Conservation (phyloP, 2,888 invertebrate species). For the Tromatobia lineatoria region DNA sequence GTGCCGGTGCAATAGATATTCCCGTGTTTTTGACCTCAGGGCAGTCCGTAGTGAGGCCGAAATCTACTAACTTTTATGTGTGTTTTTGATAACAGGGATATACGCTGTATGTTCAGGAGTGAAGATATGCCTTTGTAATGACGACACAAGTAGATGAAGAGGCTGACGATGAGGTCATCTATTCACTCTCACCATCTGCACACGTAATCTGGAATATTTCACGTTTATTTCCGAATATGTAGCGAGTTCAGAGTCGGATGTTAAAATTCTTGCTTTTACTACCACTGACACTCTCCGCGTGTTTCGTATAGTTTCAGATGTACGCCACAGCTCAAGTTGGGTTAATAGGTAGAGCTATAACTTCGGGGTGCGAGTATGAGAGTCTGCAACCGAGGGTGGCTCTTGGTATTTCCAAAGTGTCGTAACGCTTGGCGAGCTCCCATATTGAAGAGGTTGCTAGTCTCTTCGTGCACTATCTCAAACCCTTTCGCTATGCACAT, state of each 20-base stretch:
- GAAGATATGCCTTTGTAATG: neutral
- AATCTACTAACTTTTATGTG: no score
- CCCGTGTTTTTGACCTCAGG: no score
- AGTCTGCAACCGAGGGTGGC: constrained; percentile 20
- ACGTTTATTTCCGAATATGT: constrained; percentile 51
- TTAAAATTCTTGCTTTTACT: constrained; percentile 61
- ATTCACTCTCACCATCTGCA: constrained; percentile 2
- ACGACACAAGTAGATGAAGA: constrained; percentile 5
- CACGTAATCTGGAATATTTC: constrained; percentile 35
- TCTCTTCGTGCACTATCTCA: constrained; percentile 1
- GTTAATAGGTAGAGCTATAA: constrained; percentile 14
- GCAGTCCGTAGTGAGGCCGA: no score
- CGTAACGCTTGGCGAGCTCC: constrained; percentile 56
- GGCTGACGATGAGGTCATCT: constrained; percentile 7
- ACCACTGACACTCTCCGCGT: neutral
- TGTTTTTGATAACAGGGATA: no score
- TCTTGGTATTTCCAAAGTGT: constrained; percentile 59
- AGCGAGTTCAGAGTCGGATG: constrained; percentile 43
- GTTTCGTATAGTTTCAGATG: constrained; percentile 31
- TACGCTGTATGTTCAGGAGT: neutral
- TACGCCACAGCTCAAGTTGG: constrained; percentile 2
- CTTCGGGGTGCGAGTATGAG: constrained; percentile 6
- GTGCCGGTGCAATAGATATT: no score
- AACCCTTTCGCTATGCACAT: constrained; percentile 16
- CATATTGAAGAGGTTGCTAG: constrained; percentile 22